Conservation (phyloP, 1,140 invertebrate species). For the Pygmarrhopalites habei region DNA sequence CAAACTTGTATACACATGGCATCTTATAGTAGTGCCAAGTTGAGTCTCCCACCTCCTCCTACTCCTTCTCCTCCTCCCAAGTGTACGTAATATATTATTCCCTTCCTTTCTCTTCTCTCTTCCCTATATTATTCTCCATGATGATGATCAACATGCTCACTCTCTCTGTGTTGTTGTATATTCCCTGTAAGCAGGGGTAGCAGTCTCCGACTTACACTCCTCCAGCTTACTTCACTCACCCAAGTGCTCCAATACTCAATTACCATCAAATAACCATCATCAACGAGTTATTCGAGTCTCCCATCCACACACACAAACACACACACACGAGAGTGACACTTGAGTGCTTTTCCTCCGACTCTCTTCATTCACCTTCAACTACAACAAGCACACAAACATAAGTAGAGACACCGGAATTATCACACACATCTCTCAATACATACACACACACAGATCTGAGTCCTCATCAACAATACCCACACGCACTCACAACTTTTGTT, state of each 20-base stretch:
- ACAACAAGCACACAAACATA: conserved; percentile 2
- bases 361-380: conserved; percentile 25
- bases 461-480: no score
- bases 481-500: no score
- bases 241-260: conserved; percentile 37
- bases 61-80: background rate
- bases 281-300: conserved; percentile 27
- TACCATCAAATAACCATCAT: conserved; percentile 38
- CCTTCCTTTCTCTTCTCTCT: conserved; percentile 18
- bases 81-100: background rate
- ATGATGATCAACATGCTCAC: conserved; percentile 7
- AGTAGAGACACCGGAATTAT: conserved; percentile 25
- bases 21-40: no score
- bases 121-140: conserved; percentile 18
- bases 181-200: background rate
- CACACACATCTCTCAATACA: conserved; percentile 4
- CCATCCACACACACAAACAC: no score
- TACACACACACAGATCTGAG: no score
- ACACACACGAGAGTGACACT: conserved; percentile 26
- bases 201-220: conserved; percentile 11
- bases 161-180: no score
- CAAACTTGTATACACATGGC: no score
- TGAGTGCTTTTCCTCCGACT: conserved; percentile 22
- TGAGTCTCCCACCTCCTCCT: background rate
- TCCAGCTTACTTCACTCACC: background rate